phyloP scores from a whole-genome alignment of 2,888 invertebrate genomes.

The Geotrupes spiniger region DNA sequence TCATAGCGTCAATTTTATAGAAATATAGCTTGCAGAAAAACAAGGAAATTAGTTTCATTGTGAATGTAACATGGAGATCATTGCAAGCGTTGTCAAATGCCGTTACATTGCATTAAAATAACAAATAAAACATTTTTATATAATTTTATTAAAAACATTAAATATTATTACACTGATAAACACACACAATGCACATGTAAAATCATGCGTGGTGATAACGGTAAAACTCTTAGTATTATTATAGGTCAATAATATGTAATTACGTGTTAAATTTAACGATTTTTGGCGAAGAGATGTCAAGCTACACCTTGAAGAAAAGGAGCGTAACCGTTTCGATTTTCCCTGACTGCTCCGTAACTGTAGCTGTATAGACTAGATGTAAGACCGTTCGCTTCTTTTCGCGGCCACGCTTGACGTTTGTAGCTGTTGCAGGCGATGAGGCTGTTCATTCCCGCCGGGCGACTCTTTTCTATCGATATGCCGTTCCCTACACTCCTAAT shows the following conservation, averaged over 20 bases:
- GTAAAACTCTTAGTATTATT: not conserved
- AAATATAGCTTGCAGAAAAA: no score
- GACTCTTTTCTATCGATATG: conserved; percentile 63
- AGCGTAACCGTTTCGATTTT: conserved; percentile 26
- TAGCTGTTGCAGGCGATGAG: conserved; percentile 74
- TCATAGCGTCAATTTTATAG: no score
- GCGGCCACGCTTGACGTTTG: conserved; percentile 62
- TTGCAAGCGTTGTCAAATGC: no score
- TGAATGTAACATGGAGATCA: no score
- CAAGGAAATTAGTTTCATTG: no score
- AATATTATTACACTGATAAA: no score
- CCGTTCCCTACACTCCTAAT: conserved; percentile 50
- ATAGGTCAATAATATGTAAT: not conserved
- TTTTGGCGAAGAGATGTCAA: conserved; percentile 15
- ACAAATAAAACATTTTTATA: no score
- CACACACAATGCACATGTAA: not conserved
- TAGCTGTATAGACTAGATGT: conserved; percentile 53
- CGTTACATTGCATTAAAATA: no score
- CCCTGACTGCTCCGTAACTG: conserved; percentile 56
- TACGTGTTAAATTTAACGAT: not conserved
- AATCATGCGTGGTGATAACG: not conserved
- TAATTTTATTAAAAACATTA: no score
- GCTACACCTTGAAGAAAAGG: conserved; percentile 40
- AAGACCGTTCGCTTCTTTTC: conserved; percentile 37
- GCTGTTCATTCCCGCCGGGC: conserved; percentile 72